phyloP scores from a whole-genome alignment of 2,113 vertebrate genomes.

The Triplophysa rosa region DNA sequence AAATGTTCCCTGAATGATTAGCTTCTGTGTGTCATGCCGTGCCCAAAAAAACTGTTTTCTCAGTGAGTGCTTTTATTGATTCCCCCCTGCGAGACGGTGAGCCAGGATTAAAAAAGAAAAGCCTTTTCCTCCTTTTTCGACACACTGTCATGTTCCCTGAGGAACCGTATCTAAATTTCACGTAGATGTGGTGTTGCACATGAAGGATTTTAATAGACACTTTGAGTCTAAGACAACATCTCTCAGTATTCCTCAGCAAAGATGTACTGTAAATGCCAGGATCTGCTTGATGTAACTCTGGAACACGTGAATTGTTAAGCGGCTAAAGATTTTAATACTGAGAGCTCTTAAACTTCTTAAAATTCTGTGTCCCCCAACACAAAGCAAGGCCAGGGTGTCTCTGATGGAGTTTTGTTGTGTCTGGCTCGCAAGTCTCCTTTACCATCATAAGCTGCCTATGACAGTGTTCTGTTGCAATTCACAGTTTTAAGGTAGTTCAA shows the following conservation, averaged over 20 bases:
- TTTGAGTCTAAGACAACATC: slow-evolving; percentile 27
- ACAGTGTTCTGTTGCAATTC: neutral
- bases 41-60: slow-evolving; percentile 10
- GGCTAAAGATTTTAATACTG: slow-evolving; percentile 29
- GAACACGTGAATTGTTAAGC: slow-evolving; percentile 28
- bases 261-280: slow-evolving; percentile 13
- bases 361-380: slow-evolving; percentile 15
- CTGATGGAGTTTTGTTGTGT: neutral
- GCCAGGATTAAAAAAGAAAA: neutral
- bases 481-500: too few species aligned
- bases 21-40: neutral
- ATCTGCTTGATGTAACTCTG: slow-evolving; percentile 19
- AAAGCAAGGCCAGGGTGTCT: slow-evolving; percentile 15
- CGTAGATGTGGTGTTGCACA: neutral
- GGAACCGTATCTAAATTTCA: slow-evolving; percentile 14
- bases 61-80: slow-evolving; percentile 27
- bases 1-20: slow-evolving; percentile 1
- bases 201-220: slow-evolving; percentile 23
- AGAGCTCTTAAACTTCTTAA: neutral
- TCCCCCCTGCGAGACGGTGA: slow-evolving; percentile 7
- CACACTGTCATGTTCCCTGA: neutral
- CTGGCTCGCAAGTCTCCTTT: neutral
- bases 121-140: neutral
- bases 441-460: neutral
- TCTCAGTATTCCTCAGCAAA: neutral